These are phyloP conservation scores for Anguilla megastoma DNA, from an alignment of 2,797 vertebrate species.

Conservation along the genomic window DNA sequence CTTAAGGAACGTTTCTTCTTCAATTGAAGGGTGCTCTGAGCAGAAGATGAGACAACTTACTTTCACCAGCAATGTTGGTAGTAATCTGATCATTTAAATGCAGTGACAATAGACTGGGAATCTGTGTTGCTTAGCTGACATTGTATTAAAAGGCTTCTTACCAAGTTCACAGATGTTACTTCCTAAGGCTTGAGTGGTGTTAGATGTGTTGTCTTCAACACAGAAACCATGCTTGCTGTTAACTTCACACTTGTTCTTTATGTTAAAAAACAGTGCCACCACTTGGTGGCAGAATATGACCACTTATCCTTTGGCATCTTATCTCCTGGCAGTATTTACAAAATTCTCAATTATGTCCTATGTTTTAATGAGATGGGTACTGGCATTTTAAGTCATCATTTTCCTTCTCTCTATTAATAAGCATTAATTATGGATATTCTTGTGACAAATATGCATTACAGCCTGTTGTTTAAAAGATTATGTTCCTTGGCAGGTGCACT, in stretches of 20 bases:
- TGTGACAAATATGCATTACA: not conserved
- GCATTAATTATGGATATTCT: not conserved
- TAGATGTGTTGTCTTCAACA: slow-evolving; percentile 3
- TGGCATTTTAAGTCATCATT: not conserved
- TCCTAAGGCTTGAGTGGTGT: slow-evolving; percentile 10
- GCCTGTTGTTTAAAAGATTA: not conserved
- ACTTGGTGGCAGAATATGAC: slow-evolving; percentile 81
- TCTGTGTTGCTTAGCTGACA: not conserved
- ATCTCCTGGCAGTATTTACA: not conserved
- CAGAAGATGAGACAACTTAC: not conserved
- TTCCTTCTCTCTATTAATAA: not conserved
- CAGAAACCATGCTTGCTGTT: not conserved
- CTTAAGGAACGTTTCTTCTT: not conserved
- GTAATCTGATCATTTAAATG: not conserved
- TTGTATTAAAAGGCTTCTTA: slow-evolving; percentile 10
- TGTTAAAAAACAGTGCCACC: slow-evolving; percentile 63
- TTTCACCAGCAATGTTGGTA: not conserved
- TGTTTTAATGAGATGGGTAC: not conserved
- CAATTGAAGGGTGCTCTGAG: not conserved
- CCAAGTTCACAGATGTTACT: slow-evolving; percentile 14
- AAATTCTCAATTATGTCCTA: not conserved
- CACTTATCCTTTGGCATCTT: slow-evolving; percentile 58
- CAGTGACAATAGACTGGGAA: not conserved
- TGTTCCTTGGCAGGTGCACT: not conserved
- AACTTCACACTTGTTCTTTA: slow-evolving; percentile 1